Conservation (phyloP, 2,888 invertebrate species). For the Heliconius hortense region DNA sequence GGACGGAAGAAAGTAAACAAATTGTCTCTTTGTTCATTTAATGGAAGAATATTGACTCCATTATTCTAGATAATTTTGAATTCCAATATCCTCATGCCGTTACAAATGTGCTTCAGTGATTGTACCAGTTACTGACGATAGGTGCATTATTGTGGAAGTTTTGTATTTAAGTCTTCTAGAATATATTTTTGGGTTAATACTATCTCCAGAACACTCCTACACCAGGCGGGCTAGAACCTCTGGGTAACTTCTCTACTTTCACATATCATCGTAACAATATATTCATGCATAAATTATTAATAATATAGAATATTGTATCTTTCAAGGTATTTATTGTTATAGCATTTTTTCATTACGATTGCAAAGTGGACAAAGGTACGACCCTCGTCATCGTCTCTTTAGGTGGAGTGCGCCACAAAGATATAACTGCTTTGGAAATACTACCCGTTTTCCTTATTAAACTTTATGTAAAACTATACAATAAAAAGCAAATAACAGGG, state of each 20-base stretch:
- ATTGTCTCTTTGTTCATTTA: slow-evolving; percentile 25
- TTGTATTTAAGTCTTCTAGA: no score
- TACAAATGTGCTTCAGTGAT: background rate
- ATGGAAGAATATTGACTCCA: slow-evolving; percentile 17
- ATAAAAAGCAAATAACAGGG: no score
- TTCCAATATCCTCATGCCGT: background rate
- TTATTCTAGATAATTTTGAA: slow-evolving; percentile 7
- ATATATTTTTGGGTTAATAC: no score
- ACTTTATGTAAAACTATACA: no score
- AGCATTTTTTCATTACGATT: slow-evolving; percentile 32
- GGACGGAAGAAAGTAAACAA: slow-evolving; percentile 21
- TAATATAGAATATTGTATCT: slow-evolving; percentile 6
- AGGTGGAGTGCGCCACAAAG: slow-evolving; percentile 31
- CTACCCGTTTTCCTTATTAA: slow-evolving; percentile 14
- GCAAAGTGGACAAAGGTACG: slow-evolving; percentile 38
- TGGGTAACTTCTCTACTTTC: background rate
- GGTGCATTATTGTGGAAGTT: background rate
- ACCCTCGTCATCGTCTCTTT: slow-evolving; percentile 40
- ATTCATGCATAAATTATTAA: background rate
- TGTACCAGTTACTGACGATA: background rate
- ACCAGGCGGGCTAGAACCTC: no score
- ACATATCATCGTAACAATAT: background rate
- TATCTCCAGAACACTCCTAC: no score
- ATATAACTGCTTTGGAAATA: slow-evolving; percentile 31
- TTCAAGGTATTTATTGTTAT: slow-evolving; percentile 21